Evolutionary conservation across 2,113 vertebrate species (phyloP).

Genomic region (Chunga burmeisteri): DNA sequence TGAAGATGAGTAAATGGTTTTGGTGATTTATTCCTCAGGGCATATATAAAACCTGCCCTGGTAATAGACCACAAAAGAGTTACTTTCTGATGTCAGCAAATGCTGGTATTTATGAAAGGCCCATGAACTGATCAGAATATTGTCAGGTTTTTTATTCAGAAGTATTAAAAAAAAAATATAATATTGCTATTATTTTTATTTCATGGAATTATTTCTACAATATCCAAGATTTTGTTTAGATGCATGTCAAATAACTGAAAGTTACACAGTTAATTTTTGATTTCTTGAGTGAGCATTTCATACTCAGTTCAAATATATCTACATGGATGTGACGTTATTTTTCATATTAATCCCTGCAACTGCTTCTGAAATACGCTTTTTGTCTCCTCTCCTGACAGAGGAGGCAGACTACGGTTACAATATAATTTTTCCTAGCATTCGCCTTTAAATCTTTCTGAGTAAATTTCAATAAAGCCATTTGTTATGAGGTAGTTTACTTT

Average conservation of each 20-base stretch:
- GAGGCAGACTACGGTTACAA: background rate
- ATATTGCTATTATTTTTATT: background rate
- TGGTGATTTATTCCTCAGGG: background rate
- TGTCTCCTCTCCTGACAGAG: background rate
- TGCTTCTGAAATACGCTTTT: background rate
- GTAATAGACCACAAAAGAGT: background rate
- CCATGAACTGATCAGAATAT: background rate
- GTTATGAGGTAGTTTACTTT: background rate
- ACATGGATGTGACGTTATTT: background rate
- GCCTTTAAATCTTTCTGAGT: background rate
- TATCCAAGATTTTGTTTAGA: background rate
- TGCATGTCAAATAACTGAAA: background rate
- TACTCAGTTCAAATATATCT: background rate
- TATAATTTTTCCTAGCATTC: background rate
- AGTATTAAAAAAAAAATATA: background rate
- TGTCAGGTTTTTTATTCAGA: background rate
- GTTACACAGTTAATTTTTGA: background rate
- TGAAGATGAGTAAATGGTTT: background rate
- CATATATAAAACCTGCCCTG: background rate
- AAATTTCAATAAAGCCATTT: slow-evolving; percentile 36
- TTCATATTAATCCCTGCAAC: background rate
- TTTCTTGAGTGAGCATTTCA: background rate
- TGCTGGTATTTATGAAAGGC: background rate
- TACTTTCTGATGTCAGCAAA: background rate
- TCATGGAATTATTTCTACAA: background rate